Conservation (phyloP, 1,140 invertebrate genomes). For the Popillia japonica region DNA sequence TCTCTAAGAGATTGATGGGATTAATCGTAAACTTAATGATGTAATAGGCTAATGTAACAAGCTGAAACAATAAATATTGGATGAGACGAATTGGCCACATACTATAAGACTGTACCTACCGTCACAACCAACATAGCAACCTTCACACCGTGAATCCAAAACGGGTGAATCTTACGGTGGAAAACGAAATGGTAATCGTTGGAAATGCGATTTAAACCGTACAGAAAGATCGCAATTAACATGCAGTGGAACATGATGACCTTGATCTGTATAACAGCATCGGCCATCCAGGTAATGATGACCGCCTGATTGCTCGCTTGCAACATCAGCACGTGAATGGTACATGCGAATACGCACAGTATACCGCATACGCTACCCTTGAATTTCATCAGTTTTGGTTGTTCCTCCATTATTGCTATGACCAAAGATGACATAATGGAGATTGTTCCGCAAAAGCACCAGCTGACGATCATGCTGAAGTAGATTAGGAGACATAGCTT, state of each 20-base stretch:
- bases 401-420: conserved; percentile 20
- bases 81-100: not conserved
- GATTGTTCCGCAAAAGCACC: conserved; percentile 1
- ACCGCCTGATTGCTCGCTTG: not conserved
- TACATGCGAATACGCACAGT: not conserved
- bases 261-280: not conserved
- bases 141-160: conserved; percentile 34
- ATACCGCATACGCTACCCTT: not conserved
- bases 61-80: not conserved
- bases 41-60: not conserved
- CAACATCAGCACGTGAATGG: not conserved
- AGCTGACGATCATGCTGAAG: not conserved
- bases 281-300: not conserved
- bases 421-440: not conserved
- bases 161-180: not conserved
- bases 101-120: not conserved
- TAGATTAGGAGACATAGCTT: not conserved
- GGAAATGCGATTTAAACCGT: not conserved
- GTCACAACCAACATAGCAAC: conserved; percentile 15
- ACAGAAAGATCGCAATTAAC: not conserved
- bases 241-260: not conserved
- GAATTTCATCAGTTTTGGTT: not conserved
- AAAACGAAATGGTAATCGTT: conserved; percentile 38
- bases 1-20: not conserved
- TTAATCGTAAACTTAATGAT: not conserved